Conservation (phyloP, 2,113 vertebrate species). For the Asarcornis scutulata region DNA sequence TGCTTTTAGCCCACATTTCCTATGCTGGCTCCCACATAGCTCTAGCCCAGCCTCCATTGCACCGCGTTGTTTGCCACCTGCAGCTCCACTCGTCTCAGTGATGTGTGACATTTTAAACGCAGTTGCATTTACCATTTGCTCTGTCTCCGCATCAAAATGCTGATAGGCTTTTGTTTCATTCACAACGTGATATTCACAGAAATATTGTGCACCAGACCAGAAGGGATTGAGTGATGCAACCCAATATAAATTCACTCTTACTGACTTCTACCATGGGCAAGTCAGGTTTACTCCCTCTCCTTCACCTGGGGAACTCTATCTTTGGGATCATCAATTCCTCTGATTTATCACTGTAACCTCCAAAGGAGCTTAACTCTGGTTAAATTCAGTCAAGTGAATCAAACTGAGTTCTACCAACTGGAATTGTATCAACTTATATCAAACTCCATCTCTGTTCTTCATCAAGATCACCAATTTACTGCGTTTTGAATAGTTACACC, state of each 20-base stretch:
- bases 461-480: background rate
- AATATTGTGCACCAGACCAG: background rate
- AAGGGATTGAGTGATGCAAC: background rate
- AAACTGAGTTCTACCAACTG: background rate
- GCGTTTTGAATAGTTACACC: background rate
- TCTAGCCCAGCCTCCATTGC: background rate
- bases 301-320: rapidly evolving
- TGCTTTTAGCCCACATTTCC: conserved; percentile 25
- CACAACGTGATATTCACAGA: rapidly evolving
- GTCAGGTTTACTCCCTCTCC: background rate
- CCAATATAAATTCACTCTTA: background rate
- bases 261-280: background rate
- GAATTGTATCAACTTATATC: background rate
- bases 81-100: background rate
- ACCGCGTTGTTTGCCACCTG: background rate
- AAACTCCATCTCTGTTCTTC: background rate
- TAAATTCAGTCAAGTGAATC: background rate
- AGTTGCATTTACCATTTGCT: background rate
- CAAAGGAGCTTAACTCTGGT: background rate
- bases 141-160: background rate
- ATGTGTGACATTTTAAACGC: background rate
- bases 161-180: background rate
- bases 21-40: background rate
- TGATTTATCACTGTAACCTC: background rate
- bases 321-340: background rate